Evolutionary conservation across 2,797 vertebrate species (phyloP), one percentile per base, ranked within the genome.

Genomic region (Ptychobarbus kaznakovi): DNA sequence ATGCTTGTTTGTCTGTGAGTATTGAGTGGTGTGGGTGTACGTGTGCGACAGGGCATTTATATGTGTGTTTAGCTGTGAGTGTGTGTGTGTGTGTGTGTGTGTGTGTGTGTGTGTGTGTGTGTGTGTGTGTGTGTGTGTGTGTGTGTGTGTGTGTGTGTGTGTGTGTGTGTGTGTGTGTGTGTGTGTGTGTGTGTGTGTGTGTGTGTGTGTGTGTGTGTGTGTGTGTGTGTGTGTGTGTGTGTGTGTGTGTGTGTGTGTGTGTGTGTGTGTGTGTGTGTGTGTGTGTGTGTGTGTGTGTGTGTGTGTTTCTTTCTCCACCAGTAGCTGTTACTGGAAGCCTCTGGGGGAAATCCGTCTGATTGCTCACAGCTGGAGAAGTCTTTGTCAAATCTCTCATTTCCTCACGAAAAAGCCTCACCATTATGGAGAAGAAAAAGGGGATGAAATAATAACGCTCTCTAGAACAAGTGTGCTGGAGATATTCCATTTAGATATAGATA

Each of bases 351-450:
- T 88, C 88, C 88, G 79, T 90, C 91, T 91, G 90, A 92, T 92
- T 91, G 92, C 90, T 91, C 87, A 91, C 91, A 81, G 63, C 84
- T 90, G 83, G 83, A 84, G 53, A 85, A 88, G 87, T 90, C 88
- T 84, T 81, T 90, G 51, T 83, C 76, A 89, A 81, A 86, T 84
- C 61, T 89, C 80, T 86, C 15, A 84, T 83, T 87, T 83, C 80
- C 35, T 42, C 53, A 74, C 35, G 51, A 83, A 70, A 75, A 89
- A 92, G 87, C 82, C 75, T 84, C 88, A 82, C n/a, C 20, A 68
- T 89, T 89, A 90, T 87, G 78, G 58, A 66, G 49, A 49, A 90
- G 77, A 80, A 77, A 77, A 72, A 83, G 82, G 38, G 72, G n/a
- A 25, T 49, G 81, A 86, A 76, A 72, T 65, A 53, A 84, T 75